Evolutionary conservation across 2,113 vertebrate genomes (phyloP).

Genomic region (Sylvicapra grimmia): DNA sequence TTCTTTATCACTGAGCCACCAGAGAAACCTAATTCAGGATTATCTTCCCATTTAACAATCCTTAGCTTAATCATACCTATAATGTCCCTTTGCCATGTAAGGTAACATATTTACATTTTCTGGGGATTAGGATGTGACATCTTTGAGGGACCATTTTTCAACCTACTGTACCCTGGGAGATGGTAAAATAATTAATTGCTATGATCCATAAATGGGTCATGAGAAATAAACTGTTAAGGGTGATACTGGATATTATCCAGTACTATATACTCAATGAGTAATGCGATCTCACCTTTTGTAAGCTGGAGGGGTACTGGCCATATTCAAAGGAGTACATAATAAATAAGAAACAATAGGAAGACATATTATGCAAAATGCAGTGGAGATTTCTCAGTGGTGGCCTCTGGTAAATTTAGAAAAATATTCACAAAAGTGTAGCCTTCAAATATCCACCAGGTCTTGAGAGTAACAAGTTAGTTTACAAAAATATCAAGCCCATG

Average conservation of each 20-base stretch:
- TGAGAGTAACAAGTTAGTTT: not conserved
- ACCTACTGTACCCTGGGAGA: not conserved
- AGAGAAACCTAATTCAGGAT: not conserved
- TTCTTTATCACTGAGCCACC: not conserved
- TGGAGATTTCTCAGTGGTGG: not conserved
- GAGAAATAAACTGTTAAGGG: not conserved
- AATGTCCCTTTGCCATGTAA: not conserved
- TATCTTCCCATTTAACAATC: not conserved
- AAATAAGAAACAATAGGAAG: not conserved
- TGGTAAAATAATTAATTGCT: not conserved
- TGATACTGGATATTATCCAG: not conserved
- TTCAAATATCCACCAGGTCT: not conserved
- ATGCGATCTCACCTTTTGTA: not conserved
- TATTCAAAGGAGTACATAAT: not conserved
- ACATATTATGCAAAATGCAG: not conserved
- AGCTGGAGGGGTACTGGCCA: not conserved
- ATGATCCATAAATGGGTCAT: not conserved
- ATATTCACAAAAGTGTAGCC: not conserved
- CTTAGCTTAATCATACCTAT: not conserved
- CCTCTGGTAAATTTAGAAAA: not conserved
- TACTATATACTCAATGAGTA: not conserved
- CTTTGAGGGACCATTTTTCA: not conserved
- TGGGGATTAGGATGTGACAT: not conserved
- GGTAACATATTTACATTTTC: not conserved
- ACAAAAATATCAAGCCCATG: not conserved